These are phyloP conservation scores for Zosterops hypoxanthus DNA, from an alignment of 2,113 vertebrate species.

Conservation along the genomic window DNA sequence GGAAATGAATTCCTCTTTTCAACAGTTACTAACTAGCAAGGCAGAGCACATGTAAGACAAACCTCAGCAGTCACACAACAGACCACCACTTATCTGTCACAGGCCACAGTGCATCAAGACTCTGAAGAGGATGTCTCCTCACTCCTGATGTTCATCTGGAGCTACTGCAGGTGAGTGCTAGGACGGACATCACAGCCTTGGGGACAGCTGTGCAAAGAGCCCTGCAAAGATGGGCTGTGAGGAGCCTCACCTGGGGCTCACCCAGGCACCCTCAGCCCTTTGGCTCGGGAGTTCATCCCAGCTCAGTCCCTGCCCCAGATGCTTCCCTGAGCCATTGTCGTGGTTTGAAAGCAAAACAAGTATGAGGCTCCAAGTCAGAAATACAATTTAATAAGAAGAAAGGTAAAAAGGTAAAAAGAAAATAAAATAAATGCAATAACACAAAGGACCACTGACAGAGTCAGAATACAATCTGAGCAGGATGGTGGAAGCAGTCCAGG, in stretches of 20 bases:
- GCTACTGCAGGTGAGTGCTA: not conserved
- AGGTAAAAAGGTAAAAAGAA: no score
- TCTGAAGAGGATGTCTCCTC: rapidly evolving
- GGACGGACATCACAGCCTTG: rapidly evolving
- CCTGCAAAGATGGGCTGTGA: not conserved
- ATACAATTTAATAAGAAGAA: no score
- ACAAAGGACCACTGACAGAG: no score
- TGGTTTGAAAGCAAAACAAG: no score
- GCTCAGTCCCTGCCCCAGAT: not conserved
- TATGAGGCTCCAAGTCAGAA: no score
- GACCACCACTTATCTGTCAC: not conserved
- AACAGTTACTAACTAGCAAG: not conserved
- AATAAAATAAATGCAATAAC: no score
- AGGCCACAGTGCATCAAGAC: not conserved
- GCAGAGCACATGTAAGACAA: not conserved
- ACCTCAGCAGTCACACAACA: not conserved
- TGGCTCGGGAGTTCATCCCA: not conserved
- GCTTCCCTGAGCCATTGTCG: not conserved
- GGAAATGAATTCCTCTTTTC: not conserved
- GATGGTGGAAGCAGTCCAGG: no score
- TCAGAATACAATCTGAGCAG: no score
- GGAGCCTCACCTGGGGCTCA: not conserved
- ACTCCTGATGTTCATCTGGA: not conserved
- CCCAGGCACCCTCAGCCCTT: not conserved
- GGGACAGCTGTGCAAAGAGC: not conserved